Conservation (phyloP, 2,888 invertebrate species). For the Microctonus brassicae region DNA sequence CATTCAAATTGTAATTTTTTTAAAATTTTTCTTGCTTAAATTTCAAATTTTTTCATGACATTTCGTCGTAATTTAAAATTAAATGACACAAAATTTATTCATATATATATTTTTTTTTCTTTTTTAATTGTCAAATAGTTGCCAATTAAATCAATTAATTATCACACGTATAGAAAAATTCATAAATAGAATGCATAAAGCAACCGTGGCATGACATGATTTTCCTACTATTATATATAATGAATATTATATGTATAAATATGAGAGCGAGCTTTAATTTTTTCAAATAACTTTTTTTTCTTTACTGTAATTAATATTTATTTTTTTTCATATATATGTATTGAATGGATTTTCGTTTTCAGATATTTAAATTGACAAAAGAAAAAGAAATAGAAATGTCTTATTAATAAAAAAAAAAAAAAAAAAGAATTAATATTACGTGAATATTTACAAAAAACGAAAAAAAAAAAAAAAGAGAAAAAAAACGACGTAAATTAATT, state of each 20-base stretch:
- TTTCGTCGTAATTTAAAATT: not conserved
- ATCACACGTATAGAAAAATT: conserved; percentile 16
- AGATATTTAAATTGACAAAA: not conserved
- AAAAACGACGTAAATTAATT: not conserved
- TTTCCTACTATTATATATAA: not conserved
- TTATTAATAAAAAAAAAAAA: not conserved
- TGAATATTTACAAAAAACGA: not conserved
- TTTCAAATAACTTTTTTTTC: not conserved
- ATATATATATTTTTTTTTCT: too few relatives aligned
- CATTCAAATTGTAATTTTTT: conserved; percentile 2
- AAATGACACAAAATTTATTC: not conserved
- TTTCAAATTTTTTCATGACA: not conserved
- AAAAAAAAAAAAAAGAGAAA: not conserved
- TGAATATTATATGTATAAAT: not conserved
- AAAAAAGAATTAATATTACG: not conserved
- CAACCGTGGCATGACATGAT: not conserved
- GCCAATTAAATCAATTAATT: not conserved
- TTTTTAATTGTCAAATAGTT: not conserved
- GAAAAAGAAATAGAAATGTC: not conserved
- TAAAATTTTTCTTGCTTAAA: not conserved
- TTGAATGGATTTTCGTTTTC: not conserved
- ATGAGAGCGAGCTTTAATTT: not conserved
- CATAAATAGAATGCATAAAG: conserved; percentile 1
- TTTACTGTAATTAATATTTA: not conserved
- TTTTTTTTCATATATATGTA: too few relatives aligned